These are phyloP conservation scores for Crypturellus undulatus DNA, from an alignment of 2,113 vertebrate species.

Conservation along the genomic window DNA sequence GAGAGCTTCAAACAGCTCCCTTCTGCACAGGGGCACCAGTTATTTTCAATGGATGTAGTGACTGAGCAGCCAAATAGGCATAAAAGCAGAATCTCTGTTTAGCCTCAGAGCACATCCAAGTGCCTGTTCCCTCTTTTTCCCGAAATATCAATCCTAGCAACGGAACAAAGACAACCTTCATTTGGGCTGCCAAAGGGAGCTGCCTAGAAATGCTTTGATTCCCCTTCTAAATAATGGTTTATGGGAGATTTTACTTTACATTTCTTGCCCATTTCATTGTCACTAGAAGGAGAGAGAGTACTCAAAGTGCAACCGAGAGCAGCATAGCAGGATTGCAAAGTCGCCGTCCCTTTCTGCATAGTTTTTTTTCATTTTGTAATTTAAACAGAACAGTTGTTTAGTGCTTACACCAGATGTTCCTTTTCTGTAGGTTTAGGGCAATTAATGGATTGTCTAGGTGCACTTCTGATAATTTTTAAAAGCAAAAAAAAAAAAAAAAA, in stretches of 20 bases:
- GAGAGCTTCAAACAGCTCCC: background rate
- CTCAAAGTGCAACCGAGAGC: background rate
- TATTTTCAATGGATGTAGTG: background rate
- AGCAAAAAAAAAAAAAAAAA: background rate
- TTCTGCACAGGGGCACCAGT: background rate
- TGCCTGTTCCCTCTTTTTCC: background rate
- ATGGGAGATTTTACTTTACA: background rate
- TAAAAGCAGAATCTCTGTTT: background rate
- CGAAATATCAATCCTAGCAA: background rate
- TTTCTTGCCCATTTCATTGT: background rate
- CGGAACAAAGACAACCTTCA: background rate
- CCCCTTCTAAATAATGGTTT: background rate
- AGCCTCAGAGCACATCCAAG: background rate
- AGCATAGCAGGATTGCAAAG: background rate
- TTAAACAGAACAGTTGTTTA: background rate
- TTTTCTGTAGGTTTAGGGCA: background rate
- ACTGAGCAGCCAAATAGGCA: background rate
- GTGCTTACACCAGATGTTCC: rapidly evolving
- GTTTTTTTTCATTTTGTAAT: background rate
- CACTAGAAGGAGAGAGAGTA: background rate
- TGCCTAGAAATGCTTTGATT: background rate
- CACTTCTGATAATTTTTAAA: background rate
- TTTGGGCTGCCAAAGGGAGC: background rate
- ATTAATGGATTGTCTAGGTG: rapidly evolving
- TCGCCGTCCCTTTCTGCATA: no score